phyloP scores from a whole-genome alignment of 2,888 invertebrate genomes.

The Lomographa bimaculata region DNA sequence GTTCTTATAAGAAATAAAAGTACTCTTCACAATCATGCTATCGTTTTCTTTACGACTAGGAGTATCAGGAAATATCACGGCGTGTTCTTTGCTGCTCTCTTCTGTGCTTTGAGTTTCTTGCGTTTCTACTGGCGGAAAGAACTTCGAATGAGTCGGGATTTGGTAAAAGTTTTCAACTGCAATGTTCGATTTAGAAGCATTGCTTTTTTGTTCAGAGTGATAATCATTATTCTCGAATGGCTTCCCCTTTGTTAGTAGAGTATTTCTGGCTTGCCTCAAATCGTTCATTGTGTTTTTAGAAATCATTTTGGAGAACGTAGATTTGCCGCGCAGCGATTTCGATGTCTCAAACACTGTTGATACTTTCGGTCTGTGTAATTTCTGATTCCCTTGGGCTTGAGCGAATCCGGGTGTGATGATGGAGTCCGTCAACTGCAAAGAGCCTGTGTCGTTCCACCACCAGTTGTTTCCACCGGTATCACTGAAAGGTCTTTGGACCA shows the following conservation, averaged over 20 bases:
- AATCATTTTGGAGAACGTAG: slow-evolving; percentile 44
- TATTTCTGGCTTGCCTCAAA: slow-evolving; percentile 46
- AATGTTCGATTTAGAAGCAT: slow-evolving; percentile 16
- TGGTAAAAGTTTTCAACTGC: slow-evolving; percentile 42
- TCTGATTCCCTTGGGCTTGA: slow-evolving; percentile 51
- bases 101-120: slow-evolving; percentile 40
- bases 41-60: slow-evolving; percentile 32
- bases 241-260: slow-evolving; percentile 33
- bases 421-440: slow-evolving; percentile 24
- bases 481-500: slow-evolving; percentile 70
- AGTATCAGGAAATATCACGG: slow-evolving; percentile 42
- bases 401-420: slow-evolving; percentile 44
- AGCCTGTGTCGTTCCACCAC: slow-evolving; percentile 11
- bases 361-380: slow-evolving; percentile 52
- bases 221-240: slow-evolving; percentile 3
- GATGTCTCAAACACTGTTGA: slow-evolving; percentile 53
- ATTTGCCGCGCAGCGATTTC: slow-evolving; percentile 45
- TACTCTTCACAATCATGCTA: slow-evolving; percentile 40
- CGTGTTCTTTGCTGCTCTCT: slow-evolving; percentile 40
- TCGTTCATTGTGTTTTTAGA: slow-evolving; percentile 44
- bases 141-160: slow-evolving; percentile 47
- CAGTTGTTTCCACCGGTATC: slow-evolving; percentile 33
- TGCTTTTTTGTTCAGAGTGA: slow-evolving; percentile 7
- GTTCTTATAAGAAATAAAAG: slow-evolving; percentile 34
- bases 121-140: slow-evolving; percentile 53